Evolutionary conservation across 2,888 invertebrate species (phyloP), one percentile per base, ranked within the genome.

Genomic region (Tinea pellionella): DNA sequence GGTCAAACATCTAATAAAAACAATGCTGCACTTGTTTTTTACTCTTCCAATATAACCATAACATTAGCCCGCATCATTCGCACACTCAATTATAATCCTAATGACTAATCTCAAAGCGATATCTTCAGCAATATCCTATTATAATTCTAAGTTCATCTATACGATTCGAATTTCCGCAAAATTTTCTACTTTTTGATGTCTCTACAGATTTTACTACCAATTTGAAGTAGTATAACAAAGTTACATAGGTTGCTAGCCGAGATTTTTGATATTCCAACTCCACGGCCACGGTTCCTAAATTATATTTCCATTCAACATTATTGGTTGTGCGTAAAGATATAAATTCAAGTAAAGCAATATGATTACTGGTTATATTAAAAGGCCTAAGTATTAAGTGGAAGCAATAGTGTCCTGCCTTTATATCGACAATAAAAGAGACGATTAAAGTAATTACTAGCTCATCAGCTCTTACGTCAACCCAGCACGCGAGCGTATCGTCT

Each of bases 1-100:
- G 84, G 83, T 83, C 81, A 80, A 72, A 74, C 72, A 71, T 70
- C 71, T 71, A 77, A 73, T 73, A 72, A 71, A 32, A 43, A 15
- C 53, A 75, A 73, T 55, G 55, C 69, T 66, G 67, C 68, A 72
- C 65, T 8, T 15, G 13, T n/a, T n/a, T n/a, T n/a, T n/a, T 4
- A 63, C 63, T 37, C 6, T 12, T 37, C 66, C 64, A 69, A 70
- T 73, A 71, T 75, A 67, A 72, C 71, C 67, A 68, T 67, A 65
- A 69, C 70, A 76, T 75, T 74, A 76, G 69, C 69, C 69, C 69
- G 68, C 68, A 62, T 61, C 51, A 42, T 61, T 63, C 61, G 61
- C 63, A 62, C 64, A 60, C 61, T 42, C 16, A 57, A 60, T 16
- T 30, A 60, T 41, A 62, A 43, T 61, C 61, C 58, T 11, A 6